Conservation (phyloP, 2,888 invertebrate genomes). For the Dugesia japonica region DNA sequence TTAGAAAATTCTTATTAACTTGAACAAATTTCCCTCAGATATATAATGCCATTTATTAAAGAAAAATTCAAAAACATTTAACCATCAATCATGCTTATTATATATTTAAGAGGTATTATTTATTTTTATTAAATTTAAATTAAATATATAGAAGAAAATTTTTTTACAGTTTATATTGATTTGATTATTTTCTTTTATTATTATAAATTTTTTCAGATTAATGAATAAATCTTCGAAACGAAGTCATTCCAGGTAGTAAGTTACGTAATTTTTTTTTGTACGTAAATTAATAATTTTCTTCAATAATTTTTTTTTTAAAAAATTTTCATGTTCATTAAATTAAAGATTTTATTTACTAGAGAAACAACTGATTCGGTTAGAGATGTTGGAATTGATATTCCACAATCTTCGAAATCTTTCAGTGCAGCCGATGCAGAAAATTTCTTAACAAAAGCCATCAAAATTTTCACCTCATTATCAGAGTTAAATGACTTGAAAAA, state of each 20-base stretch:
- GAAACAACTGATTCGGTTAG: conserved; percentile 14
- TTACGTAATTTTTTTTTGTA: too few relatives aligned
- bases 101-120: neutral
- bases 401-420: conserved; percentile 29
- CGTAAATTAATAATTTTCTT: too few relatives aligned
- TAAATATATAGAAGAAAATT: neutral
- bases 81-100: neutral
- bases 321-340: neutral
- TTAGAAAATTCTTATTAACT: neutral
- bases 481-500: conserved; percentile 30
- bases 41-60: neutral
- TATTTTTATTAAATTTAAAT: neutral
- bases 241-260: conserved; percentile 9
- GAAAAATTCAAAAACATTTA: neutral
- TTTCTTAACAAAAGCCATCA: conserved; percentile 24
- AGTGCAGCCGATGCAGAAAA: conserved; percentile 20
- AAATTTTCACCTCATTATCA: conserved; percentile 31
- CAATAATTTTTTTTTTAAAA: neutral
- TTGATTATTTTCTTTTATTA: neutral
- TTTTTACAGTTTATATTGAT: neutral
- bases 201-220: neutral
- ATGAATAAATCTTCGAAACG: conserved; percentile 13
- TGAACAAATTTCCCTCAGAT: neutral
- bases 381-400: conserved; percentile 23
- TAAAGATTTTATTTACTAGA: neutral